phyloP scores from a whole-genome alignment of 2,888 invertebrate species.

The Drosophila buzzatii region DNA sequence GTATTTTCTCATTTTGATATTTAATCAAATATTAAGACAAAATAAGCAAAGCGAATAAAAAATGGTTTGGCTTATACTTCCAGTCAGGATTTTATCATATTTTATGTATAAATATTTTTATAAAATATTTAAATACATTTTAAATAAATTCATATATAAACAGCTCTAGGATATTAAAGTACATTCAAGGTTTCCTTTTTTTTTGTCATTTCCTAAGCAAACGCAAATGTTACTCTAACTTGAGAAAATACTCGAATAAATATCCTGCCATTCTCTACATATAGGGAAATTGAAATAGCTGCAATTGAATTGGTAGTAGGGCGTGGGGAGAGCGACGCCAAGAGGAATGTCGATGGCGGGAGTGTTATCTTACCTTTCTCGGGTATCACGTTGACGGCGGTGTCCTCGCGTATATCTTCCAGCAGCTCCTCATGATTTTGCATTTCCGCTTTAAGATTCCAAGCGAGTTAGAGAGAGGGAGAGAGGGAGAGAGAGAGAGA shows the following conservation, averaged over 20 bases:
- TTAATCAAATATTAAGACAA: no score
- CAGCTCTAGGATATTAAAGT: no score
- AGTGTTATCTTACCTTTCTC: slow-evolving; percentile 83
- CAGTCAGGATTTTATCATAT: no score
- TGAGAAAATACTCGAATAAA: background rate
- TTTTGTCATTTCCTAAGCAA: background rate
- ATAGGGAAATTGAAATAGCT: slow-evolving; percentile 4
- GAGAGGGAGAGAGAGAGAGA: background rate
- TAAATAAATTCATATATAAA: no score
- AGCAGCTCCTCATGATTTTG: slow-evolving; percentile 85
- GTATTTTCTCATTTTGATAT: no score
- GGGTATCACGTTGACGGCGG: slow-evolving; percentile 84
- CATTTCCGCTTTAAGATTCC: slow-evolving; percentile 74
- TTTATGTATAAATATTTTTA: no score
- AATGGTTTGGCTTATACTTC: no score
- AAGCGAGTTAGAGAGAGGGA: background rate
- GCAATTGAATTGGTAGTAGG: background rate
- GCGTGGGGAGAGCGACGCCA: background rate
- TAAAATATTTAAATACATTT: no score
- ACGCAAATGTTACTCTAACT: background rate
- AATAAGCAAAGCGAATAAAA: no score
- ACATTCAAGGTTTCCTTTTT: no score
- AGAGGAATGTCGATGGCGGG: background rate
- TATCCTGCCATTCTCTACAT: slow-evolving; percentile 6
- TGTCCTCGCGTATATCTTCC: slow-evolving; percentile 85